These are phyloP conservation scores for Pampusana beccarii DNA, from an alignment of 2,113 vertebrate species.

Conservation along the genomic window DNA sequence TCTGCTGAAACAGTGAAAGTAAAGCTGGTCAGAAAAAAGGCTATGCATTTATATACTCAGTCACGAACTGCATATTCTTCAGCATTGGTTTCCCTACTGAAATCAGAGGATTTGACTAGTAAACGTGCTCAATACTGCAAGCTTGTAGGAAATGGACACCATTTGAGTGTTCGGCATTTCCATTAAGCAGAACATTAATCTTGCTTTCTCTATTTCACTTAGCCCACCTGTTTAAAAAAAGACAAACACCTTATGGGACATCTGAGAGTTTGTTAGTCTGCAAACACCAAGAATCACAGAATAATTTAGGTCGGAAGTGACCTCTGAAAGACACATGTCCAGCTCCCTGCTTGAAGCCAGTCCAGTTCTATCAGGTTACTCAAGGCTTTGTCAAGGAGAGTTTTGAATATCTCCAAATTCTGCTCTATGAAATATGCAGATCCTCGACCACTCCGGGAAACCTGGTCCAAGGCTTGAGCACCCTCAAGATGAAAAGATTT, in stretches of 20 bases:
- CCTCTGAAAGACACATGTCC: not conserved
- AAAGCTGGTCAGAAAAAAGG: not conserved
- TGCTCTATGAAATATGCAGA: not conserved
- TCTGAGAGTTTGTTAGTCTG: not conserved
- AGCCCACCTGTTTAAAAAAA: not conserved
- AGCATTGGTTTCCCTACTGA: not conserved
- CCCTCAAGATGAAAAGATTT: not conserved
- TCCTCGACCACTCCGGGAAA: not conserved
- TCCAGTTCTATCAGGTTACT: not conserved
- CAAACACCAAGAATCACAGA: not conserved
- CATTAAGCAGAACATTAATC: not conserved
- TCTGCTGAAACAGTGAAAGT: not conserved
- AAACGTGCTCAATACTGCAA: not conserved
- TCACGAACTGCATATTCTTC: not conserved
- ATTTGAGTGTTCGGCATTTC: not conserved
- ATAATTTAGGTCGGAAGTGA: not conserved
- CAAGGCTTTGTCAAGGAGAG: not conserved
- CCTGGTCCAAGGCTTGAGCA: not conserved
- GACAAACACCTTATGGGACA: not conserved
- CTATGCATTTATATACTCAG: not conserved
- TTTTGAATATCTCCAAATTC: not conserved
- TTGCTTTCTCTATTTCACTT: not conserved
- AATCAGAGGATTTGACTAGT: not conserved
- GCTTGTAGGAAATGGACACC: not conserved
- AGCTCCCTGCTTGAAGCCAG: not conserved